phyloP scores from a whole-genome alignment of 2,888 invertebrate genomes.

The Drosophila antonietae region DNA sequence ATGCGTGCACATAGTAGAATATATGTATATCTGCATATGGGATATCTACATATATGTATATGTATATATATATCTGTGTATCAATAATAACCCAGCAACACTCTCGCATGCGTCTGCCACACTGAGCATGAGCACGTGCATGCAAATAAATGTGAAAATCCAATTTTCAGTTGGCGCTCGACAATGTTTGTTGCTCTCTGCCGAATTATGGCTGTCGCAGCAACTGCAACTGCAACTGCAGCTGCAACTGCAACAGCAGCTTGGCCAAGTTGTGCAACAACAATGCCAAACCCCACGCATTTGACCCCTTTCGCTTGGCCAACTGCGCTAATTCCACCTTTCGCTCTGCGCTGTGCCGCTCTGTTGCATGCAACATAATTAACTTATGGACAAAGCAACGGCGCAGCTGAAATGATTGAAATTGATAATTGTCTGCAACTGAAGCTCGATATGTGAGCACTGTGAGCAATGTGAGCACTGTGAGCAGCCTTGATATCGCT shows the following conservation, averaged over 20 bases:
- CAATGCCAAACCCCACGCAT: conserved; percentile 5
- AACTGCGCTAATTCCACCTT: not conserved
- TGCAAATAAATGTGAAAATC: conserved; percentile 51
- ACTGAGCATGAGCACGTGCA: not conserved
- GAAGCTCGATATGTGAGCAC: not conserved
- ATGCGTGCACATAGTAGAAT: not conserved
- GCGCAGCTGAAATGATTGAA: not conserved
- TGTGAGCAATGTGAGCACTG: too few relatives aligned
- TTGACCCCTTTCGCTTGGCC: not conserved
- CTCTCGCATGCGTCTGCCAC: conserved; percentile 1
- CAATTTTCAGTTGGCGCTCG: conserved; percentile 47
- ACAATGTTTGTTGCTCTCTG: conserved; percentile 2
- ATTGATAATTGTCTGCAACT: conserved; percentile 5
- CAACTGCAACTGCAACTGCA: not conserved
- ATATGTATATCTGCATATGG: not conserved
- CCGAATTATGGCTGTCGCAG: not conserved
- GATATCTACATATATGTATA: not conserved
- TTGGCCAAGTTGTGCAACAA: not conserved
- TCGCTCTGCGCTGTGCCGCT: not conserved
- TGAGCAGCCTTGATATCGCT: not conserved
- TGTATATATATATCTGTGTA: not conserved
- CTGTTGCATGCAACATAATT: conserved; percentile 44
- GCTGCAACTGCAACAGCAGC: not conserved
- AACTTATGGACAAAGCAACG: conserved; percentile 35
- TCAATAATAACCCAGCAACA: conserved; percentile 16